Percentiles rank a stretch among this genome's conserved stretches.
Evolutionary conservation across 2,888 invertebrate species (phyloP).

Genomic region (Tetragonisca angustula): DNA sequence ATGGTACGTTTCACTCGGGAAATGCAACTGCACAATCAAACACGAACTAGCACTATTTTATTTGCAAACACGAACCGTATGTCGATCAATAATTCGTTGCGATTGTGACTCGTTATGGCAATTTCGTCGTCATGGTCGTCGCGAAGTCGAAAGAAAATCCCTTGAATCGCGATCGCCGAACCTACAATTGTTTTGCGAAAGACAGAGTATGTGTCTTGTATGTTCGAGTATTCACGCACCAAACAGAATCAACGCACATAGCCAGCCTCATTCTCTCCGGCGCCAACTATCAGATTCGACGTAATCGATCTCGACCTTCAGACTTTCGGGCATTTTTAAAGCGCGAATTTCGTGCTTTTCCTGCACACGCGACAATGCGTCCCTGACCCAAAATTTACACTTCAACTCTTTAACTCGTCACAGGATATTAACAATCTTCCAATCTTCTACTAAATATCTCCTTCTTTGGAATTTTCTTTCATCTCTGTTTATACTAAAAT

Average conservation of each 20-base stretch:
- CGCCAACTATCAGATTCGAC: slow-evolving; percentile 17
- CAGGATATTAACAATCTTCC: no score
- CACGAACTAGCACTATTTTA: not conserved
- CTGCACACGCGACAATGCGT: not conserved
- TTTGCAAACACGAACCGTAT: not conserved
- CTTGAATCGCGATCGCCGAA: slow-evolving; percentile 28
- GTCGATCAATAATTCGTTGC: slow-evolving; percentile 1
- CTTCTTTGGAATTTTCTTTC: no score
- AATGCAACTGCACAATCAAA: not conserved
- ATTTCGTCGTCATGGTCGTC: slow-evolving; percentile 38
- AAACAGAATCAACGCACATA: slow-evolving; percentile 44
- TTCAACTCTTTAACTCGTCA: no score
- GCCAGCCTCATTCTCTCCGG: slow-evolving; percentile 27
- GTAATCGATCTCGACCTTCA: slow-evolving; percentile 26
- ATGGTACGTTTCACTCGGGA: not conserved
- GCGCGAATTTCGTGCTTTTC: not conserved
- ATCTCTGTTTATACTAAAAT: no score
- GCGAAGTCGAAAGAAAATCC: slow-evolving; percentile 31
- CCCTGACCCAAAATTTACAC: no score
- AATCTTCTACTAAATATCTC: no score
- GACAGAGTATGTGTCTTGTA: not conserved
- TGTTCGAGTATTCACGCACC: slow-evolving; percentile 9
- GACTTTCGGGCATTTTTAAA: slow-evolving; percentile 1
- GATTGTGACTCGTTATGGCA: slow-evolving; percentile 51
- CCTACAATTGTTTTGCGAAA: slow-evolving; percentile 48